Percentiles rank a stretch among this genome's conserved stretches.
Evolutionary conservation across 2,888 invertebrate species (phyloP).

Genomic region (Scaptomyza polygonia): DNA sequence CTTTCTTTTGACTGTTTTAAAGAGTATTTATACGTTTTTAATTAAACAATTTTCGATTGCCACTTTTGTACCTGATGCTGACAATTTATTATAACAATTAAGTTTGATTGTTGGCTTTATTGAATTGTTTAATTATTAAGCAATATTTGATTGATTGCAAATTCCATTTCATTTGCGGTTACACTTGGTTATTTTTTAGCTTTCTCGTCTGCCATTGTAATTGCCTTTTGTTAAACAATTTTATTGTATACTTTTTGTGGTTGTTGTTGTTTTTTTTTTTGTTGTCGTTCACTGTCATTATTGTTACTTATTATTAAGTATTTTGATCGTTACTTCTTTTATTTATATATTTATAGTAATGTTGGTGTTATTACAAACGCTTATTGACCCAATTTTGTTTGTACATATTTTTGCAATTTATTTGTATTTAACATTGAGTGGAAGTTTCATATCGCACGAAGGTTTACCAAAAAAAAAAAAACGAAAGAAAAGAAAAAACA

Average conservation of each 20-base stretch:
- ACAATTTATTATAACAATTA: conserved; percentile 68
- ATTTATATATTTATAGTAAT: conserved; percentile 16
- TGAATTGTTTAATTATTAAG: conserved; percentile 78
- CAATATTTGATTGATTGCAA: conserved; percentile 76
- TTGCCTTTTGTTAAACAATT: conserved; percentile 30
- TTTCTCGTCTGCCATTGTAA: conserved; percentile 51
- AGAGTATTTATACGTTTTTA: conserved; percentile 27
- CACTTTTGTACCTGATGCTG: conserved; percentile 49
- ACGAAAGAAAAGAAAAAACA: neutral
- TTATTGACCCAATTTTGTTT: conserved; percentile 68
- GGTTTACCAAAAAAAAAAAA: conserved; percentile 5
- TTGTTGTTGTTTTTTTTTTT: conserved; percentile 34
- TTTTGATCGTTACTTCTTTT: conserved; percentile 59
- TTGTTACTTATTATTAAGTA: conserved; percentile 61
- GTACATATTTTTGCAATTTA: conserved; percentile 32
- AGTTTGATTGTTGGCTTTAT: conserved; percentile 71
- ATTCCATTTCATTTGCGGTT: conserved; percentile 71
- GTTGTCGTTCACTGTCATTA: conserved; percentile 71
- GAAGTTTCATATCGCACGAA: conserved; percentile 25
- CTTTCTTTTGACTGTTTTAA: neutral
- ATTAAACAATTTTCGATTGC: conserved; percentile 17
- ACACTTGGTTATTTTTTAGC: conserved; percentile 65
- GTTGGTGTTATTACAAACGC: conserved; percentile 62
- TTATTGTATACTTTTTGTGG: conserved; percentile 31
- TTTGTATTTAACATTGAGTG: conserved; percentile 48